These are phyloP conservation scores for Arizona elegans DNA, from an alignment of 2,113 vertebrate species.

Conservation along the genomic window DNA sequence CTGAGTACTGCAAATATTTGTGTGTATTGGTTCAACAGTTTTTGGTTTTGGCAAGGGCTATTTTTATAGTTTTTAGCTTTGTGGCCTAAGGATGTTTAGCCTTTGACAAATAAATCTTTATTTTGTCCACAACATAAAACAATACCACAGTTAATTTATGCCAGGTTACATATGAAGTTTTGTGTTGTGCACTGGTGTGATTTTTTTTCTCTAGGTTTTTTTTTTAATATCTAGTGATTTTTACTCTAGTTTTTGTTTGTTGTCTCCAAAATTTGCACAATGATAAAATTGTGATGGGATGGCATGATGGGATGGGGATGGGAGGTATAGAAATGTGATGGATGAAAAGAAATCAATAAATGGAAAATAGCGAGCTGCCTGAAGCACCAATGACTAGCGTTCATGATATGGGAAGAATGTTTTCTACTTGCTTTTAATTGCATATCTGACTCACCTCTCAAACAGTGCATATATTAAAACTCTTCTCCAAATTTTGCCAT, in stretches of 20 bases:
- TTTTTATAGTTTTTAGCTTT: not conserved
- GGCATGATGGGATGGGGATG: not conserved
- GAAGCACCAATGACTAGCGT: not conserved
- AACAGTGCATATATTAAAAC: not conserved
- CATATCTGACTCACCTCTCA: not conserved
- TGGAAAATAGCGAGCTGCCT: not conserved
- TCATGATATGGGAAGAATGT: not conserved
- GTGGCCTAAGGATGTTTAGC: not conserved
- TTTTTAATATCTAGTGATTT: not conserved
- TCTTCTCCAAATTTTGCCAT: not conserved
- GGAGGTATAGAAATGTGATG: not conserved
- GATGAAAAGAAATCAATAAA: not conserved
- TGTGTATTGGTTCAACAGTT: not conserved
- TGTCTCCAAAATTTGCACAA: not conserved
- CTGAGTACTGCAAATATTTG: not conserved
- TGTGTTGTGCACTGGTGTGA: not conserved
- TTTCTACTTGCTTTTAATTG: not conserved
- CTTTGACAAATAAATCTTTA: not conserved
- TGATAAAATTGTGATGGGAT: not conserved
- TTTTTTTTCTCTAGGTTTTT: not conserved
- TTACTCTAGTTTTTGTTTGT: not conserved
- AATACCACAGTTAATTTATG: not conserved
- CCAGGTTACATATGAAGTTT: not conserved
- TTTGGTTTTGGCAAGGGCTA: rapidly evolving
- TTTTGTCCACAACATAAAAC: not conserved